Conservation (phyloP, 35 echinoderm and acorn worm species). For the Ptychodera flava region DNA sequence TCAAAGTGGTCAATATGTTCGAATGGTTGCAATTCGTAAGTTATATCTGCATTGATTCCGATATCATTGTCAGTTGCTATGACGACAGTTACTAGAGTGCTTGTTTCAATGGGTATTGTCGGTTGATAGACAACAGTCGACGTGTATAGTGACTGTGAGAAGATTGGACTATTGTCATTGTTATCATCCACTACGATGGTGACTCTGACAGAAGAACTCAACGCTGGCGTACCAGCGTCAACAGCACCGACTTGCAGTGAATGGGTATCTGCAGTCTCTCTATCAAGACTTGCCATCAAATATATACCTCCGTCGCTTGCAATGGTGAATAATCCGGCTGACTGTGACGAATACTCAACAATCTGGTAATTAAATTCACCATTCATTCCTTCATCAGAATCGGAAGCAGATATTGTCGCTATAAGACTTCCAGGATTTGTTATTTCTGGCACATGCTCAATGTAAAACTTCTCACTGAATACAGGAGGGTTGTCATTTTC, state of each 20-base stretch:
- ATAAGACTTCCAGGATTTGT: neutral
- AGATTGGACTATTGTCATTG: constrained; percentile 74
- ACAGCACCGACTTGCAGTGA: constrained; percentile 56
- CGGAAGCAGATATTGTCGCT: neutral
- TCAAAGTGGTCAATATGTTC: too few species aligned
- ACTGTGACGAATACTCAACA: constrained; percentile 20
- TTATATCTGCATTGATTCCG: neutral
- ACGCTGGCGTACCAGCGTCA: constrained; percentile 63
- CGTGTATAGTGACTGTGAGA: neutral
- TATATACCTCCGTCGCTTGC: constrained; percentile 21
- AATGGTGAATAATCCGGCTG: constrained; percentile 40
- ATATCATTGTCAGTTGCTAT: neutral
- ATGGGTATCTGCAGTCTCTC: constrained; percentile 56
- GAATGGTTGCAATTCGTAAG: too few species aligned
- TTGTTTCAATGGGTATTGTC: neutral
- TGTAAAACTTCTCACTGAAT: neutral
- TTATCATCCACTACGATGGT: constrained; percentile 68
- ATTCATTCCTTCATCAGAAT: neutral
- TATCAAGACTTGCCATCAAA: constrained; percentile 48
- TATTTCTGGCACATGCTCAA: neutral
- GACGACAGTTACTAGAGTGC: neutral
- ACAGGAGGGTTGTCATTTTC: neutral
- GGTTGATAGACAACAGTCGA: neutral
- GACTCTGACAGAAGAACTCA: constrained; percentile 60
- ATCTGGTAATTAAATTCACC: constrained; percentile 36